Percentiles rank a stretch among this genome's conserved stretches.
phyloP scores from a whole-genome alignment of 2,888 invertebrate species.

The Artemia sp. region DNA sequence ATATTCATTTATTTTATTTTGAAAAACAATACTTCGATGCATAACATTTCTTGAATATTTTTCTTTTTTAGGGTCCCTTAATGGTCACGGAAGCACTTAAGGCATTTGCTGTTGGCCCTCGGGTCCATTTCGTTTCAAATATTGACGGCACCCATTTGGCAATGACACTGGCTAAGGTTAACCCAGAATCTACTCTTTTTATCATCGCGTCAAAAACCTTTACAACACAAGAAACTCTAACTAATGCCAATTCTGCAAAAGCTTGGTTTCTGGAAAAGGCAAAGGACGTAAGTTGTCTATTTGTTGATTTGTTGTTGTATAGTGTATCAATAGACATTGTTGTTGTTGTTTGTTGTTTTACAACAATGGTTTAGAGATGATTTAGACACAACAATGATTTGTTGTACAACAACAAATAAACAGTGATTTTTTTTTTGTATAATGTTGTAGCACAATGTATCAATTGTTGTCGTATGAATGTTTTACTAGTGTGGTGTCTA shows the following conservation, averaged over 20 bases:
- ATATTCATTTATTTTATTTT: too few species aligned
- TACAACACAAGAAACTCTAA: slow-evolving; percentile 97
- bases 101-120: slow-evolving; percentile 68
- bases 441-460: too few species aligned
- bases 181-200: slow-evolving; percentile 86
- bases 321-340: too few species aligned
- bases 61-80: slow-evolving; percentile 54
- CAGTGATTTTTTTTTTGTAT: too few species aligned
- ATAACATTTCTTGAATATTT: background rate
- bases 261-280: slow-evolving; percentile 74
- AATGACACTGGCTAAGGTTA: slow-evolving; percentile 70
- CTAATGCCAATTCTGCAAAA: slow-evolving; percentile 96
- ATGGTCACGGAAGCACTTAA: slow-evolving; percentile 98
- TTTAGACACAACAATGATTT: too few species aligned
- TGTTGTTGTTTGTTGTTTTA: too few species aligned
- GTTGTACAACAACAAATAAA: too few species aligned
- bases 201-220: slow-evolving; percentile 99
- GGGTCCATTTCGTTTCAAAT: slow-evolving; percentile 90
- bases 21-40: background rate
- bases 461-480: too few species aligned
- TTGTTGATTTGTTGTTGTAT: background rate
- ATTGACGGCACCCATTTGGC: slow-evolving; percentile 97
- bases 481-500: too few species aligned
- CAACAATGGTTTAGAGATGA: too few species aligned
- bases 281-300: slow-evolving; percentile 51